Conservation (phyloP, 2,113 vertebrate species). For the Ramphastos sulfuratus region DNA sequence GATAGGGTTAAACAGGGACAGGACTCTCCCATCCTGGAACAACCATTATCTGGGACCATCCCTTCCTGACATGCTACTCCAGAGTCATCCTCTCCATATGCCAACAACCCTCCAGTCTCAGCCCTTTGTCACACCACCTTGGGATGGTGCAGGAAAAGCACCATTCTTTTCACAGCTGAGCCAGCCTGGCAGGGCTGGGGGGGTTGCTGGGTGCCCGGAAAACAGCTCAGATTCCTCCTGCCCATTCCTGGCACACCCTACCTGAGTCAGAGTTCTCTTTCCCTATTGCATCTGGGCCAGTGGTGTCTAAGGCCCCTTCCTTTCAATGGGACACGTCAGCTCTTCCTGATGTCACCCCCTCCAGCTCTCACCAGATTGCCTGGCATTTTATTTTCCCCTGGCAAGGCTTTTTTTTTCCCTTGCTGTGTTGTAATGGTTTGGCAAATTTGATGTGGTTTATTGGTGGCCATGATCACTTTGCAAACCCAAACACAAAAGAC, state of each 20-base stretch:
- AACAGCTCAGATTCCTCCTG: not conserved
- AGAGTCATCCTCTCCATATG: fast-evolving
- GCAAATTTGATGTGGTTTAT: not conserved
- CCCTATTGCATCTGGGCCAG: not conserved
- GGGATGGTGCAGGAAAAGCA: not conserved
- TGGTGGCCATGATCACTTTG: not conserved
- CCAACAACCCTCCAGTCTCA: not conserved
- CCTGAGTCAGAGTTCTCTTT: slow-evolving; percentile 24
- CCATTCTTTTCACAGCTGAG: not conserved
- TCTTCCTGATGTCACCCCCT: not conserved
- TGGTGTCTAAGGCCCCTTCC: not conserved
- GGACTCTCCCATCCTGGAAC: slow-evolving; percentile 9
- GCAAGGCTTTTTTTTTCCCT: not conserved
- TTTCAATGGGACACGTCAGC: not conserved
- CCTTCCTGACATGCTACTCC: not conserved
- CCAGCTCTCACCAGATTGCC: not conserved
- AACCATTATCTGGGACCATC: not conserved
- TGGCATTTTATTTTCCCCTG: not conserved
- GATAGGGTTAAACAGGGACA: not conserved
- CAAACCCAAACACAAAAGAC: not conserved
- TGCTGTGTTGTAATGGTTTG: not conserved
- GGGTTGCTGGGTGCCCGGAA: not conserved
- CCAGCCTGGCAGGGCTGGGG: not conserved
- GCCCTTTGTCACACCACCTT: not conserved
- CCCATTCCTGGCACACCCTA: slow-evolving; percentile 4